These are phyloP conservation scores for Notospermus geniculatus DNA, from an alignment of 1,140 invertebrate species.

Conservation along the genomic window DNA sequence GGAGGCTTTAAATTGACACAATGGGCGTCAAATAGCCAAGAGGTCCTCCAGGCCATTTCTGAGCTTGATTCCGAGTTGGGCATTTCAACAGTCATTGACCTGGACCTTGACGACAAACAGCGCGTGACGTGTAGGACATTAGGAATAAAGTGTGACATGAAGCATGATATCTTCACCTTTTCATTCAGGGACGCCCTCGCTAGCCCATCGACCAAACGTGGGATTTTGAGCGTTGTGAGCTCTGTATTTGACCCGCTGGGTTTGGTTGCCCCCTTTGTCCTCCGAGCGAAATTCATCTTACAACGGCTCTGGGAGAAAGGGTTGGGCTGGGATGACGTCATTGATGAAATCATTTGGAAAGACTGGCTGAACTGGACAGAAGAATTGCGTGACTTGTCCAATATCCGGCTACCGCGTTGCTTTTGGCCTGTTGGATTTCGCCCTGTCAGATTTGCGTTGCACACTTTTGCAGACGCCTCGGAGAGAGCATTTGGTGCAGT, in stretches of 20 bases:
- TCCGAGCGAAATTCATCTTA: slow-evolving; percentile 26
- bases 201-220: slow-evolving; percentile 23
- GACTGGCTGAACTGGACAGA: slow-evolving; percentile 19
- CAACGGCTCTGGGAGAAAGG: slow-evolving; percentile 26
- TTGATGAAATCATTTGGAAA: slow-evolving; percentile 7
- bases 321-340: slow-evolving; percentile 18
- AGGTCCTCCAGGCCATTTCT: too few relatives aligned
- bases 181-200: too few relatives aligned
- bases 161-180: too few relatives aligned
- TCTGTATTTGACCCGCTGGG: slow-evolving; percentile 33
- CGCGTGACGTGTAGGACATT: too few relatives aligned
- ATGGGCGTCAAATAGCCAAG: too few relatives aligned
- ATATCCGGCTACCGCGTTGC: slow-evolving; percentile 14
- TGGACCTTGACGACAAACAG: too few relatives aligned
- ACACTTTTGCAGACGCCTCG: slow-evolving; percentile 34
- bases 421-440: slow-evolving; percentile 24
- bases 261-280: slow-evolving; percentile 27
- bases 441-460: neutral
- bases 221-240: slow-evolving; percentile 26
- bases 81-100: too few relatives aligned
- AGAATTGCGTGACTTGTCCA: slow-evolving; percentile 15
- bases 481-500: slow-evolving; percentile 21
- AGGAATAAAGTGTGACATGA: too few relatives aligned
- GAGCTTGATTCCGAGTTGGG: too few relatives aligned
- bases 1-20: too few relatives aligned